These are phyloP conservation scores for Danionella cerebrum DNA, from an alignment of 2,113 vertebrate genomes.

Conservation along the genomic window DNA sequence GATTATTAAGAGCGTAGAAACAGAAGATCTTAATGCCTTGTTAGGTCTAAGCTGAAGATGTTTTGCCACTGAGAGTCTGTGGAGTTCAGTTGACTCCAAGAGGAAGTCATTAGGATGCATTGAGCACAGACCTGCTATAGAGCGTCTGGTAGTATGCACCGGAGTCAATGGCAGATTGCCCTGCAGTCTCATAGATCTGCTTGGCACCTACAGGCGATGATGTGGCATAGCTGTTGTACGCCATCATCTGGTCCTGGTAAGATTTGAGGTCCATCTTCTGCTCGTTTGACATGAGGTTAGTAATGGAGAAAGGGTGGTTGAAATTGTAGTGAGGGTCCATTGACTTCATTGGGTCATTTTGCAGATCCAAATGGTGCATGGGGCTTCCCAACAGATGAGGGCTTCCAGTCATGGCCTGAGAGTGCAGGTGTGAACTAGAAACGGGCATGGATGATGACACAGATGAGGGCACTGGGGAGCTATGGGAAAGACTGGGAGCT, in stretches of 20 bases:
- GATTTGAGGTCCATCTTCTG: constrained; percentile 80
- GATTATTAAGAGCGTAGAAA: neutral
- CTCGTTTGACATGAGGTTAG: constrained; percentile 83
- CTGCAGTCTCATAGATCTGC: constrained; percentile 67
- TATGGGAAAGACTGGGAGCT: constrained; percentile 52
- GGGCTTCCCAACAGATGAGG: constrained; percentile 64
- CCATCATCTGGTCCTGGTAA: constrained; percentile 76
- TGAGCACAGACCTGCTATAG: constrained; percentile 82
- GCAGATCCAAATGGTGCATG: constrained; percentile 77
- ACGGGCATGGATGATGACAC: constrained; percentile 35
- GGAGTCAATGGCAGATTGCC: constrained; percentile 66
- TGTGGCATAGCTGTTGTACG: constrained; percentile 64
- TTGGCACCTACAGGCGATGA: constrained; percentile 61
- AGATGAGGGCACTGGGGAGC: constrained; percentile 52
- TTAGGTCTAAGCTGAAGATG: neutral
- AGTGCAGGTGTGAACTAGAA: constrained; percentile 58
- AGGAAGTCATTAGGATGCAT: constrained; percentile 65
- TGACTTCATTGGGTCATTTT: constrained; percentile 75
- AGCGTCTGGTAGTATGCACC: constrained; percentile 80
- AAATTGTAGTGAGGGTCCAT: constrained; percentile 85
- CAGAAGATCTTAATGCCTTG: neutral
- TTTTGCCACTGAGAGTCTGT: neutral
- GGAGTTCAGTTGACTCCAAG: constrained; percentile 4
- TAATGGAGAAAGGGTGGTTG: constrained; percentile 89
- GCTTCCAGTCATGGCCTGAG: constrained; percentile 54